Conservation (phyloP, 2,113 vertebrate genomes). For the Pao palembangensis region DNA sequence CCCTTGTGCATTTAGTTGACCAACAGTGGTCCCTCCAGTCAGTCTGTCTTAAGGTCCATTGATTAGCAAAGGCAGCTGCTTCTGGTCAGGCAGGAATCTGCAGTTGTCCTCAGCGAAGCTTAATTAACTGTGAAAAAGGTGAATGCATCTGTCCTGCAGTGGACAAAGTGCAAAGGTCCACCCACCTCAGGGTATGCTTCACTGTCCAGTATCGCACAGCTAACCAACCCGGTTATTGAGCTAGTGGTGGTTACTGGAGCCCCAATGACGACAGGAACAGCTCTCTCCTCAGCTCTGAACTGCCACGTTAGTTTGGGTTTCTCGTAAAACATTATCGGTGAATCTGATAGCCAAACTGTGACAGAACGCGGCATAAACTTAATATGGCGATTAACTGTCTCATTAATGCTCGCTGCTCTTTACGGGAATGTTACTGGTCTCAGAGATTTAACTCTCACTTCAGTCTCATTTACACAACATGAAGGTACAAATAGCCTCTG, state of each 20-base stretch:
- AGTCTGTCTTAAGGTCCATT: conserved; percentile 12
- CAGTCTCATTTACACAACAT: conserved; percentile 19
- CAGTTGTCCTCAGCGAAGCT: conserved; percentile 30
- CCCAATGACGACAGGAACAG: not conserved
- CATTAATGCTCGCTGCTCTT: conserved; percentile 22
- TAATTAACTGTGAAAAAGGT: conserved; percentile 54
- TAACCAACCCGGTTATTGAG: conserved; percentile 16
- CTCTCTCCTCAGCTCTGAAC: not conserved
- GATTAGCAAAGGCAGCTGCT: conserved; percentile 20
- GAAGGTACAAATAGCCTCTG: conserved; percentile 14
- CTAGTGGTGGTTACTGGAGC: conserved; percentile 3
- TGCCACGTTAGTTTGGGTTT: conserved; percentile 7
- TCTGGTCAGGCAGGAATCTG: conserved; percentile 21
- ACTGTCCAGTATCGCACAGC: conserved; percentile 32
- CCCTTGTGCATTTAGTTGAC: too few species aligned
- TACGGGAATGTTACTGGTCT: conserved; percentile 7
- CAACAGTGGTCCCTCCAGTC: not conserved
- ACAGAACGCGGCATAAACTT: conserved; percentile 6
- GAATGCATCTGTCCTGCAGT: conserved; percentile 36
- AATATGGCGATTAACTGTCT: conserved; percentile 16
- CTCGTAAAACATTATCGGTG: conserved; percentile 4
- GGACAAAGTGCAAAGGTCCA: conserved; percentile 20
- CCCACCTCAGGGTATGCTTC: conserved; percentile 35
- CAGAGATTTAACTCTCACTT: conserved; percentile 11
- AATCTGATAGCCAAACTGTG: conserved; percentile 12